Percentiles rank a stretch among this genome's conserved stretches.
These are phyloP conservation scores for Nansenia antarctica DNA, from an alignment of 2,113 vertebrate species.

Conservation along the genomic window DNA sequence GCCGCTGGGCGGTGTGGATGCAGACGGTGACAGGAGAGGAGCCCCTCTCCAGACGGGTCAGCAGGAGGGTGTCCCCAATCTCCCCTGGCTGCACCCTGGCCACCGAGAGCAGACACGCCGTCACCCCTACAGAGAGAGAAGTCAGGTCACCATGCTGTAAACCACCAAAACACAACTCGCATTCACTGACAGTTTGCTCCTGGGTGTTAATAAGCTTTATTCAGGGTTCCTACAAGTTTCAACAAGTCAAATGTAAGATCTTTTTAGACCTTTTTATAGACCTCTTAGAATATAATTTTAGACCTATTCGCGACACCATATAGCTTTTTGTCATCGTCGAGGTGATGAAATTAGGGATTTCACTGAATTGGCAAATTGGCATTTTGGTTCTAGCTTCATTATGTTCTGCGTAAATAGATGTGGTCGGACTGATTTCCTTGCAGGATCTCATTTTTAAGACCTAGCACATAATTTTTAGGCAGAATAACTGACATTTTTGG, in stretches of 20 bases:
- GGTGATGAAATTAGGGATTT: no score
- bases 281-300: no score
- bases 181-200: background rate
- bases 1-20: conserved; percentile 72
- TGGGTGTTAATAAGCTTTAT: background rate
- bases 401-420: no score
- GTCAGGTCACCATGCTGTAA: background rate
- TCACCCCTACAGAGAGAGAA: conserved; percentile 71
- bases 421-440: no score
- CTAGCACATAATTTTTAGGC: no score
- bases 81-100: conserved; percentile 68
- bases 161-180: background rate
- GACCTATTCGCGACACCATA: no score
- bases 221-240: background rate
- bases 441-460: no score
- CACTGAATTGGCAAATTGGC: no score
- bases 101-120: conserved; percentile 82
- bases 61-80: conserved; percentile 74
- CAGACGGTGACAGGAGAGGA: conserved; percentile 76
- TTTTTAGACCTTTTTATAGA: background rate
- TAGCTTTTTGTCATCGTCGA: no score
- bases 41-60: conserved; percentile 81
- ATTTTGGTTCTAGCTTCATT: no score
- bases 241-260: background rate
- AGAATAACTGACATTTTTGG: no score